A percentile compares a stretch with the other conserved stretches of the same genome.
Evolutionary conservation across 2,888 invertebrate species (phyloP).

Genomic region (Acholoe squamosa): DNA sequence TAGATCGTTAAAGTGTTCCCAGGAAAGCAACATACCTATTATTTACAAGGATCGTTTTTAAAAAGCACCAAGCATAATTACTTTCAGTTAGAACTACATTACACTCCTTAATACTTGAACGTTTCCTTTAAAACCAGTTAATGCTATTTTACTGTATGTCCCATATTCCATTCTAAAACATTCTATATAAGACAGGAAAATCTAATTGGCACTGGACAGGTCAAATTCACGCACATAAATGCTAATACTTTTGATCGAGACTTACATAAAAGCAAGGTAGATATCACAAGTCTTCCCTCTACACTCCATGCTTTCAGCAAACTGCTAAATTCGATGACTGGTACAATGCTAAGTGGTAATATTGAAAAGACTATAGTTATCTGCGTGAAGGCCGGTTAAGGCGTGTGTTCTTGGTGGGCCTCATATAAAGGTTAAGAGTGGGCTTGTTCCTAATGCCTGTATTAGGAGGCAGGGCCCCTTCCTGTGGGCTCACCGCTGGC

Average conservation of each 20-base stretch:
- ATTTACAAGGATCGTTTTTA: conserved; percentile 1
- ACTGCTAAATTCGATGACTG: background rate
- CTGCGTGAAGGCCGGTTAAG: background rate
- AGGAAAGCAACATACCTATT: background rate
- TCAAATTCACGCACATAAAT: conserved; percentile 12
- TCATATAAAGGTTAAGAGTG: conserved; percentile 17
- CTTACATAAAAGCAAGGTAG: too few species aligned
- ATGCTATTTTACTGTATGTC: background rate
- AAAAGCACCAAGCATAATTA: conserved; percentile 40
- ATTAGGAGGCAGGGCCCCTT: background rate
- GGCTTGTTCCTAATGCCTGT: background rate
- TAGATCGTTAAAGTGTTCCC: too few species aligned
- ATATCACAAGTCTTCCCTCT: too few species aligned
- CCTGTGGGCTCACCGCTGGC: background rate
- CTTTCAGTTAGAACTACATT: background rate
- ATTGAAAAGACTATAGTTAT: background rate
- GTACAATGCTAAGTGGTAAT: background rate
- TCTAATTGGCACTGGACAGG: background rate
- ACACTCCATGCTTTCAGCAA: background rate
- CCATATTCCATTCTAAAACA: background rate
- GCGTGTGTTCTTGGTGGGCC: background rate
- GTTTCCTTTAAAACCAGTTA: background rate
- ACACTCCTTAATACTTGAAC: background rate
- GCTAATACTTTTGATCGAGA: background rate
- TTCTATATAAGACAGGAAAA: background rate